Conservation (phyloP, 2,888 invertebrate species). For the Phoenoteleia sp. region DNA sequence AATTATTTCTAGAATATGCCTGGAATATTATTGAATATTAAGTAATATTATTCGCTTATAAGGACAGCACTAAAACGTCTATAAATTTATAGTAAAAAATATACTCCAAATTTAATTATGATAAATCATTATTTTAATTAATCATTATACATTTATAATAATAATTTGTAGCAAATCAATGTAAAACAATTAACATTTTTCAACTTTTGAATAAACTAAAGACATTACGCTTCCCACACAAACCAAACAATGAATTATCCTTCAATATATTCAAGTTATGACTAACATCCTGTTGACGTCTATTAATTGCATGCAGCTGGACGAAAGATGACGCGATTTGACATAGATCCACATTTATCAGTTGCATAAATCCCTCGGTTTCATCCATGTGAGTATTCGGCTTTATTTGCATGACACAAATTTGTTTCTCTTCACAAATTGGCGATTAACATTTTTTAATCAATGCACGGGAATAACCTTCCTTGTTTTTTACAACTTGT, state of each 20-base stretch:
- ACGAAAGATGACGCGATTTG: conserved; percentile 81
- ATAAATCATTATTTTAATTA: too few species aligned
- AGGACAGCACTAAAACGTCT: too few species aligned
- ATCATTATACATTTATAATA: too few species aligned
- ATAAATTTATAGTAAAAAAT: too few species aligned
- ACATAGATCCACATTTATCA: conserved; percentile 81
- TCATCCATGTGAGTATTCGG: conserved; percentile 54
- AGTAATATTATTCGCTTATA: too few species aligned
- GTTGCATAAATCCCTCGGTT: conserved; percentile 76
- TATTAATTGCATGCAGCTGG: conserved; percentile 85
- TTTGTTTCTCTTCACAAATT: neutral
- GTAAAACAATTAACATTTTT: too few species aligned
- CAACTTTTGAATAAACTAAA: neutral
- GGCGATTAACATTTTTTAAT: conserved; percentile 25
- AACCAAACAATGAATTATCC: neutral
- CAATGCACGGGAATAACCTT: neutral
- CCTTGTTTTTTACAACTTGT: neutral
- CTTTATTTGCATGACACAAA: conserved; percentile 32
- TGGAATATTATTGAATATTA: too few species aligned
- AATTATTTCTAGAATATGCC: too few species aligned
- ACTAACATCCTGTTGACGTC: conserved; percentile 48
- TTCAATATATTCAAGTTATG: conserved; percentile 22
- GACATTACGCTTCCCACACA: neutral
- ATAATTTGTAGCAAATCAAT: too few species aligned
- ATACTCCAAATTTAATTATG: too few species aligned